phyloP scores from a whole-genome alignment of 1,140 invertebrate species.

The Helicoverpa armigera region DNA sequence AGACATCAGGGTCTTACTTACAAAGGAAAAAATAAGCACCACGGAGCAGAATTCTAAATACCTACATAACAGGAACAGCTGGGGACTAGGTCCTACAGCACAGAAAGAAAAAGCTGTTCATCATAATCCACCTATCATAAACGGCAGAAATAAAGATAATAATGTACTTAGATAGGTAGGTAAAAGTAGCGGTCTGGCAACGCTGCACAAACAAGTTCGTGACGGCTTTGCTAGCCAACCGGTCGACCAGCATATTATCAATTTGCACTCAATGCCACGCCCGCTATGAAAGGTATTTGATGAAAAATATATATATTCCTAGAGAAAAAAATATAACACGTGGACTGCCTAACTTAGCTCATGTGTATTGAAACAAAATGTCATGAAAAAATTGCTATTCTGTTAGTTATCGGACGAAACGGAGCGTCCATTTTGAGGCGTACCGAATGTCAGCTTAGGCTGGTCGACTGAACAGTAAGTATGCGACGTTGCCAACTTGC shows the following conservation, averaged over 20 bases:
- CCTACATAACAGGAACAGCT: no score
- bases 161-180: conserved; percentile 8
- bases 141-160: conserved; percentile 21
- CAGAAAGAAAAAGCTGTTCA: conserved; percentile 4
- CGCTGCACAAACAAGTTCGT: conserved; percentile 38
- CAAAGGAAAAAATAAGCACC: no score
- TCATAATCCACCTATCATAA: conserved; percentile 14
- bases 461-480: neutral
- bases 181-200: conserved; percentile 50
- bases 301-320: neutral
- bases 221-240: conserved; percentile 18
- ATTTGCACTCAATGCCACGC: conserved; percentile 46
- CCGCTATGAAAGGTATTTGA: conserved; percentile 16
- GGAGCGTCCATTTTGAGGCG: conserved; percentile 17
- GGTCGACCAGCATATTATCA: conserved; percentile 23
- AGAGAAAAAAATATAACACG: no score
- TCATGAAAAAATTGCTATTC: no score
- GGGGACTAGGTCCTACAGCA: neutral
- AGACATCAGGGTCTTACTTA: no score
- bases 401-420: neutral
- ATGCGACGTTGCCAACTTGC: conserved; percentile 40
- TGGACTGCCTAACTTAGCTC: no score
- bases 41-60: no score
- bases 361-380: no score
- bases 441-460: conserved; percentile 7